Percentiles rank a stretch among this genome's conserved stretches.
Conservation (phyloP, 2,888 invertebrate genomes). For the Lutraria lutraria region DNA sequence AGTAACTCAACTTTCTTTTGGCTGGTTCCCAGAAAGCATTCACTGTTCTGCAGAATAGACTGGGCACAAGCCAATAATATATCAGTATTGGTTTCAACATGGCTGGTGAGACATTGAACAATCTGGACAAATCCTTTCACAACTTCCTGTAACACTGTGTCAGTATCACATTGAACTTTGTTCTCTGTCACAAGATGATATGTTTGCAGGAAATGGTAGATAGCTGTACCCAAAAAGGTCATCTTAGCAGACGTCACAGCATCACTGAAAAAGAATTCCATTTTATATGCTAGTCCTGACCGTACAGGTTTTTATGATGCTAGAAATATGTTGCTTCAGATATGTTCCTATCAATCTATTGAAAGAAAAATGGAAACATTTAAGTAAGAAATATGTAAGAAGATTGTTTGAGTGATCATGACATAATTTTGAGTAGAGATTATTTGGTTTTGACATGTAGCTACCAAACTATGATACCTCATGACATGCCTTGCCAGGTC, state of each 20-base stretch:
- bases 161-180: not conserved
- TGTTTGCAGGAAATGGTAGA: not conserved
- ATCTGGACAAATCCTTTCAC: slow-evolving; percentile 2
- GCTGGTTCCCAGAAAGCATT: slow-evolving; percentile 28
- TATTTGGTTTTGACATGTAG: too few relatives aligned
- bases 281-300: too few relatives aligned
- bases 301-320: too few relatives aligned
- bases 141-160: not conserved
- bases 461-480: too few relatives aligned
- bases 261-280: slow-evolving; percentile 39
- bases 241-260: slow-evolving; percentile 23
- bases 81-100: slow-evolving; percentile 56
- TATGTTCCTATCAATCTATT: too few relatives aligned
- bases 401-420: too few relatives aligned
- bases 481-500: too few relatives aligned
- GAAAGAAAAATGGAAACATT: too few relatives aligned
- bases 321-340: too few relatives aligned
- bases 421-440: too few relatives aligned
- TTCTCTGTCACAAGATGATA: not conserved
- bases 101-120: slow-evolving; percentile 26
- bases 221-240: slow-evolving; percentile 8
- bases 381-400: too few relatives aligned
- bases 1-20: not conserved
- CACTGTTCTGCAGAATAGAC: slow-evolving; percentile 68
- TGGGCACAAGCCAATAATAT: slow-evolving; percentile 75